These are phyloP conservation scores for Colletes latitarsis DNA, from an alignment of 1,140 invertebrate species.

Conservation along the genomic window DNA sequence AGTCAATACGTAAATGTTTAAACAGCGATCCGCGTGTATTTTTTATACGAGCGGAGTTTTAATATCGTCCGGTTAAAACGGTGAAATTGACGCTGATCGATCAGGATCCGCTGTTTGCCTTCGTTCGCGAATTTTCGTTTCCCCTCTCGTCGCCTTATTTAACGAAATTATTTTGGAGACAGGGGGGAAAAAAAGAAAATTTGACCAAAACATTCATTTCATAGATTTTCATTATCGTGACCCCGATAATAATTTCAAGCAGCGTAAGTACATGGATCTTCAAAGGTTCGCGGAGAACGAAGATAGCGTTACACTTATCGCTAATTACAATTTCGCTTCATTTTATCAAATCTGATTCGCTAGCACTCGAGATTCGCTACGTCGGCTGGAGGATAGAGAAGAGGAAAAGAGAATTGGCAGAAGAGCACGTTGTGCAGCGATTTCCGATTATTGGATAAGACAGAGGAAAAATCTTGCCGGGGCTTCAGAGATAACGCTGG, in stretches of 20 bases:
- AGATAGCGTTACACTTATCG: not conserved
- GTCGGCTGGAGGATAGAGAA: not conserved
- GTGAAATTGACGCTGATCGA: conserved; percentile 21
- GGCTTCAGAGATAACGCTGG: conserved; percentile 46
- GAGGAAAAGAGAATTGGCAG: not conserved
- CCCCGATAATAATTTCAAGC: too few species aligned
- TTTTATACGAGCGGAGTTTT: conserved; percentile 1
- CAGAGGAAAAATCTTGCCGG: conserved; percentile 2
- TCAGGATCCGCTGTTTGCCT: not conserved
- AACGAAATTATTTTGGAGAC: not conserved
- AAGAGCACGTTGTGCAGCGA: conserved; percentile 23
- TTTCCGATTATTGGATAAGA: conserved; percentile 53
- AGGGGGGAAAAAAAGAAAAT: not conserved
- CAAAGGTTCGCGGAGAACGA: too few species aligned
- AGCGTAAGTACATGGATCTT: not conserved
- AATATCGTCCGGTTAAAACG: conserved; percentile 3
- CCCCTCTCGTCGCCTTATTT: too few species aligned
- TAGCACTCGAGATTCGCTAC: not conserved
- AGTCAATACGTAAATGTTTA: not conserved
- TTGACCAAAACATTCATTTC: too few species aligned
- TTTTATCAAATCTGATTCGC: not conserved
- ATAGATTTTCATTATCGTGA: too few species aligned
- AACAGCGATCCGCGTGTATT: not conserved
- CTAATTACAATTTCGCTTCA: not conserved
- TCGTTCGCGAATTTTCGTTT: not conserved